Evolutionary conservation across 2,797 vertebrate genomes (phyloP), one percentile per base, ranked within the genome.

Genomic region (Lateolabrax maculatus): DNA sequence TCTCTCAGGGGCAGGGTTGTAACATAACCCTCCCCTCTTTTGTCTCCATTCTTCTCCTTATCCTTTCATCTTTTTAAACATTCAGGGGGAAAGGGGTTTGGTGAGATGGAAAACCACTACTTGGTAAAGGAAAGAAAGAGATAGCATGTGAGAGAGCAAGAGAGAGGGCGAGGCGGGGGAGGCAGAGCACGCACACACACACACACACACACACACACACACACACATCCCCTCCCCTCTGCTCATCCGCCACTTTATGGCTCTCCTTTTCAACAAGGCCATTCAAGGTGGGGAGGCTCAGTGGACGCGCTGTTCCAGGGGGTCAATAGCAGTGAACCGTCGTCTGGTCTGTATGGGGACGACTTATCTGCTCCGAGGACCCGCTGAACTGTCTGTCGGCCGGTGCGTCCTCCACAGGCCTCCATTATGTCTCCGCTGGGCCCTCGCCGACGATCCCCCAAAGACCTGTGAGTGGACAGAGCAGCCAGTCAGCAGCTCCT

Each of bases 21-120:
- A 96, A 96, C 94, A 85, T 75, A 93, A 96, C 60, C 92, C 93
- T 56, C 79, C 63, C 57, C 90, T 87, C 94, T 77, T 95, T 95
- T 96, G 94, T 96, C 82, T 89, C 92, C 86, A 92, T 95, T 95
- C 92, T 94, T 94, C 61, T 90, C 83, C 93, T 93, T 95, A 95
- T 95, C 95, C 95, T 96, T 96, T 96, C 93, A 95, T 95, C 94
- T 95, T 93, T 94, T 94, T 90, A 93, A 93, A 95, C 93, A 93
- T 94, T 95, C 91, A 89, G 89, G 86, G 92, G 92, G 81, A 91
- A 91, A 90, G 77, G 88, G 90, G 79, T 93, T 94, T 85, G 90
- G 92, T 92, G 91, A 90, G 94, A 95, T 92, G 92, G 92, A 95
- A n/a, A 94, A 94, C 92, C 89, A 92, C 92, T 82, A 89, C 92